Evolutionary conservation across 1,140 invertebrate species (phyloP).

Genomic region (Heliconius hermathena): DNA sequence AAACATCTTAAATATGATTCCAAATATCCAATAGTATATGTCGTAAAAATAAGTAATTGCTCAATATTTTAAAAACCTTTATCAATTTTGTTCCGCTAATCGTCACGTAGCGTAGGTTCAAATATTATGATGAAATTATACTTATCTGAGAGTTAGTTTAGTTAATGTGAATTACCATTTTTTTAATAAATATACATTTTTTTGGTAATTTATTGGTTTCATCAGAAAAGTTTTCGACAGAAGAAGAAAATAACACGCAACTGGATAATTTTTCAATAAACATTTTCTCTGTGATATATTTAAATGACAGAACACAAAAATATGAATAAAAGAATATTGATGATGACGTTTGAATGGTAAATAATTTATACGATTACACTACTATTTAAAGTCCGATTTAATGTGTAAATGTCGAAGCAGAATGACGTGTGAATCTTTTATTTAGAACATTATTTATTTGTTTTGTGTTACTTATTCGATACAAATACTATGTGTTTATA

Average conservation of each 20-base stretch:
- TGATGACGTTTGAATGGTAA: constrained; percentile 27
- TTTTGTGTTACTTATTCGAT: constrained; percentile 15
- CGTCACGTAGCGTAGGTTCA: not conserved
- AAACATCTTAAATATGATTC: not conserved
- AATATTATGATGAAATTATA: not conserved
- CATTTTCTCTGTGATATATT: not conserved
- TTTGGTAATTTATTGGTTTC: no score
- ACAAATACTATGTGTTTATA: constrained; percentile 19
- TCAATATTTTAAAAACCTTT: not conserved
- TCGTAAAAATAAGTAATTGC: not conserved
- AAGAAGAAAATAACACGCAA: not conserved
- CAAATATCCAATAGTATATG: not conserved
- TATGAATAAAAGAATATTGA: not conserved
- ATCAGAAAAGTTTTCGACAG: not conserved
- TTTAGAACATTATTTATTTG: constrained; percentile 6
- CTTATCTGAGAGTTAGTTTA: not conserved
- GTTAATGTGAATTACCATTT: not conserved
- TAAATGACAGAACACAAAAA: not conserved
- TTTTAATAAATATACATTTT: no score
- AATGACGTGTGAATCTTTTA: constrained; percentile 22
- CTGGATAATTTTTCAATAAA: not conserved
- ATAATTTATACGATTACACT: constrained; percentile 61
- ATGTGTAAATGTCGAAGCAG: constrained; percentile 33
- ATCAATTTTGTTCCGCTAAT: not conserved
- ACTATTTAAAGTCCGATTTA: constrained; percentile 45